These are phyloP conservation scores for Okamejei kenojei DNA, from an alignment of 2,797 vertebrate genomes.

Conservation along the genomic window DNA sequence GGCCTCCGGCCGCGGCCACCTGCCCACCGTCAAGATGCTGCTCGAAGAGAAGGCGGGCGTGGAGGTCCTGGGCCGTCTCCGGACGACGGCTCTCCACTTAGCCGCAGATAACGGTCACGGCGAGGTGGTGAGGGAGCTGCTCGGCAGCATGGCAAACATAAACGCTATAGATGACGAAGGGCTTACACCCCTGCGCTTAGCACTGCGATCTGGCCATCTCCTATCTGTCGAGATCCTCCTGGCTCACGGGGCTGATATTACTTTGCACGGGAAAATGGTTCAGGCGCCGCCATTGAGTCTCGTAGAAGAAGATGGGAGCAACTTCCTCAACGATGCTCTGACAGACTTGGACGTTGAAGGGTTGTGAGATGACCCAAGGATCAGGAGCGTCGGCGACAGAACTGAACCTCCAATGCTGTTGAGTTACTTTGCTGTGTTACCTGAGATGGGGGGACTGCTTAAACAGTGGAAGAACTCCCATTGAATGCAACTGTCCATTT, in stretches of 20 bases:
- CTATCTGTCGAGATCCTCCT: constrained; percentile 66
- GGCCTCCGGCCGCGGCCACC: constrained; percentile 70
- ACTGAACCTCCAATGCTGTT: not conserved
- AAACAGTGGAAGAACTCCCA: not conserved
- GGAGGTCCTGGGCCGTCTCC: constrained; percentile 50
- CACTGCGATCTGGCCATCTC: constrained; percentile 60
- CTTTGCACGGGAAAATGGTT: constrained; percentile 44
- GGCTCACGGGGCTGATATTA: constrained; percentile 51
- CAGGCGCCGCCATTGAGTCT: constrained; percentile 45
- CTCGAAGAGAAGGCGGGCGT: constrained; percentile 69
- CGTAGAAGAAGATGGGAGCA: constrained; percentile 44
- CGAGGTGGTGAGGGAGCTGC: constrained; percentile 73
- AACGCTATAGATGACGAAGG: constrained; percentile 62
- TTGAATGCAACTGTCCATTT: not conserved
- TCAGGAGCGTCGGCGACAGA: not conserved
- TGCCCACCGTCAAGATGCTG: constrained; percentile 77
- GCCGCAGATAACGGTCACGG: constrained; percentile 72
- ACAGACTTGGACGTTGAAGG: not conserved
- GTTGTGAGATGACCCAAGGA: not conserved
- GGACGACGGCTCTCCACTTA: constrained; percentile 68
- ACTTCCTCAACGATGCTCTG: not conserved
- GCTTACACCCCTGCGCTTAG: constrained; percentile 69
- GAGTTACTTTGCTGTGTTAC: not conserved
- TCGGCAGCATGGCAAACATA: constrained; percentile 54
- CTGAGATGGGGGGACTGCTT: not conserved